A percentile compares a stretch with the other conserved stretches of the same genome.
Evolutionary conservation across 2,888 invertebrate species (phyloP).

Genomic region (Sphaerophoria rueppellii): DNA sequence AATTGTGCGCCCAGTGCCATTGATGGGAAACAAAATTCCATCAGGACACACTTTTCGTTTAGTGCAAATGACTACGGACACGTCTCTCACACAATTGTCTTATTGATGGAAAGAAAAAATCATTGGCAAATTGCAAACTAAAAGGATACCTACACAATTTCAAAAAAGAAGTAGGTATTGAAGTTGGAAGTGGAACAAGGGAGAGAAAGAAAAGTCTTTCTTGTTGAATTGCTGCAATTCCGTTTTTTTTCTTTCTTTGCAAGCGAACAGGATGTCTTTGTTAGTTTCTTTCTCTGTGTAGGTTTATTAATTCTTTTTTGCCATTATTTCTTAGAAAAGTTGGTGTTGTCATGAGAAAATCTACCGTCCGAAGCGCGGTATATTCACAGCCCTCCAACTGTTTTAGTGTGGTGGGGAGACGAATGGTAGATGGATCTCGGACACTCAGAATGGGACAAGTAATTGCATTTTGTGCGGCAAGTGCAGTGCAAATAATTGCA

Average conservation of each 20-base stretch:
- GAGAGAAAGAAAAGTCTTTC: slow-evolving; percentile 19
- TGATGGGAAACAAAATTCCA: slow-evolving; percentile 28
- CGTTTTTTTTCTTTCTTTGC: slow-evolving; percentile 18
- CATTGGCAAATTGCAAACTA: slow-evolving; percentile 39
- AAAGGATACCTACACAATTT: not conserved
- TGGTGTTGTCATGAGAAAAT: slow-evolving; percentile 3
- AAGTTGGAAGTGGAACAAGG: not conserved
- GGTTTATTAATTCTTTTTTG: slow-evolving; percentile 54
- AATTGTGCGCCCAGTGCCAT: slow-evolving; percentile 13
- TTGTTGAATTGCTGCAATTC: slow-evolving; percentile 66
- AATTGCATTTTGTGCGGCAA: slow-evolving; percentile 72
- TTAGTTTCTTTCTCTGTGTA: slow-evolving; percentile 44
- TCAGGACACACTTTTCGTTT: slow-evolving; percentile 47
- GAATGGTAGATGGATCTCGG: slow-evolving; percentile 18
- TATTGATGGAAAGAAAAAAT: slow-evolving; percentile 64
- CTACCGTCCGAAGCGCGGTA: not conserved
- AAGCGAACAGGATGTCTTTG: slow-evolving; percentile 32
- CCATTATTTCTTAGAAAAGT: slow-evolving; percentile 17
- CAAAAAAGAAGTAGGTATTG: not conserved
- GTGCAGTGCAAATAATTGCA: slow-evolving; percentile 70
- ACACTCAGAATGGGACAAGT: slow-evolving; percentile 68
- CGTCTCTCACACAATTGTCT: slow-evolving; percentile 68
- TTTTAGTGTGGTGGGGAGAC: slow-evolving; percentile 29
- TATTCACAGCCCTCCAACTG: not conserved
- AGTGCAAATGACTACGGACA: slow-evolving; percentile 57